phyloP scores from a whole-genome alignment of 2,888 invertebrate genomes.

The Chrysotoxum bicinctum region DNA sequence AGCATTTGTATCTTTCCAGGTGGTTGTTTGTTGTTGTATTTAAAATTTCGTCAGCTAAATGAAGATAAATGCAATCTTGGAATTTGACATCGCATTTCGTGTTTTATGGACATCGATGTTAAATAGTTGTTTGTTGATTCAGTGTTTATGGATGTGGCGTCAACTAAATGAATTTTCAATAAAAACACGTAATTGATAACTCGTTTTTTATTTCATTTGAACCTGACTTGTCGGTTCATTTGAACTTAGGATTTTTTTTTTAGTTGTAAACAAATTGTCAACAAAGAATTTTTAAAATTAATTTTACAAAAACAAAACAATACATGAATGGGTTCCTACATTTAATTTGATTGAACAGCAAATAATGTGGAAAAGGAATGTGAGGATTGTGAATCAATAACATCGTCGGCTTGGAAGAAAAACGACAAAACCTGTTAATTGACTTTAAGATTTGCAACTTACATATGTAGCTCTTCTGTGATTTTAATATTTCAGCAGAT shows the following conservation, averaged over 20 bases:
- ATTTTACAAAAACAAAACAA: not conserved
- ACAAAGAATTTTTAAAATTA: not conserved
- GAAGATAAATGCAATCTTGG: constrained; percentile 34
- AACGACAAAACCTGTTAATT: no score
- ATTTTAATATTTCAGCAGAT: no score
- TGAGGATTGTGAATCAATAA: not conserved
- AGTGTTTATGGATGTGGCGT: constrained; percentile 24
- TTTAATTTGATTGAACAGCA: not conserved
- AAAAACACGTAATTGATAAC: constrained; percentile 8
- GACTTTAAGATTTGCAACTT: no score
- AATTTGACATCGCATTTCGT: constrained; percentile 19
- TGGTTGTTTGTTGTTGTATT: not conserved
- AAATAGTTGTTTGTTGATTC: constrained; percentile 14
- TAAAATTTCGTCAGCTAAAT: constrained; percentile 31
- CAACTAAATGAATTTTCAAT: constrained; percentile 1
- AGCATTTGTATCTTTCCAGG: not conserved
- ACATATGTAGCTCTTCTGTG: no score
- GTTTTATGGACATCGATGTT: constrained; percentile 9
- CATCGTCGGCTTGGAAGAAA: no score
- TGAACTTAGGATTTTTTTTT: not conserved
- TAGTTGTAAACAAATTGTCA: not conserved
- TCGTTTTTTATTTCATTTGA: not conserved
- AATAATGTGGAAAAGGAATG: not conserved
- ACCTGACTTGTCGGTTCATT: not conserved
- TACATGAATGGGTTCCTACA: no score